Evolutionary conservation across 2,113 vertebrate species (phyloP).

Genomic region (Sturnus vulgaris): DNA sequence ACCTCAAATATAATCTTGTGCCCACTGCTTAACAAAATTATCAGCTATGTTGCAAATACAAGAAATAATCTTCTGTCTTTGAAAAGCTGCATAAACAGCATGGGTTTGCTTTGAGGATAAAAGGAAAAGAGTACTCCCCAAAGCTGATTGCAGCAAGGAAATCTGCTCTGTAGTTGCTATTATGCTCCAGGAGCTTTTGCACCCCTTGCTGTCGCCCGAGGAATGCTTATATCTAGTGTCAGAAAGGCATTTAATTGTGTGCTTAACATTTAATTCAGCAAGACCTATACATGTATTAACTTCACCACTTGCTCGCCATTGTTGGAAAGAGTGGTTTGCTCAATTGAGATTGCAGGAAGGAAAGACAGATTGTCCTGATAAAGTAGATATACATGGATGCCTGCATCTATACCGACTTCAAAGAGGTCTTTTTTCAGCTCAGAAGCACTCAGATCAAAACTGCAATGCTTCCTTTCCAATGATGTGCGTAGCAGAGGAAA

Average conservation of each 20-base stretch:
- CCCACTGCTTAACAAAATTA: neutral
- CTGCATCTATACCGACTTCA: neutral
- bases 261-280: neutral
- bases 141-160: neutral
- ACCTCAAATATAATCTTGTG: neutral
- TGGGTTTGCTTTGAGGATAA: neutral
- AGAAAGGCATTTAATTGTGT: neutral
- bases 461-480: neutral
- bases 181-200: neutral
- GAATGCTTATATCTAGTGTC: neutral
- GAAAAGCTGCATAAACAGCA: neutral
- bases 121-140: neutral
- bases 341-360: neutral
- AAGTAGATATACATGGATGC: neutral
- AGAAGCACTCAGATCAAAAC: neutral
- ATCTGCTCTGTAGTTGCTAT: neutral
- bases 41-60: neutral
- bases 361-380: neutral
- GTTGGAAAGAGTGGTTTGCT: neutral
- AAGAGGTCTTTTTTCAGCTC: neutral
- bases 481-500: neutral
- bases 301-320: neutral
- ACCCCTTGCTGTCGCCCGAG: neutral
- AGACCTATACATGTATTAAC: neutral
- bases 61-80: neutral